Conservation (phyloP, 2,113 vertebrate species). For the Notothenia rossii region DNA sequence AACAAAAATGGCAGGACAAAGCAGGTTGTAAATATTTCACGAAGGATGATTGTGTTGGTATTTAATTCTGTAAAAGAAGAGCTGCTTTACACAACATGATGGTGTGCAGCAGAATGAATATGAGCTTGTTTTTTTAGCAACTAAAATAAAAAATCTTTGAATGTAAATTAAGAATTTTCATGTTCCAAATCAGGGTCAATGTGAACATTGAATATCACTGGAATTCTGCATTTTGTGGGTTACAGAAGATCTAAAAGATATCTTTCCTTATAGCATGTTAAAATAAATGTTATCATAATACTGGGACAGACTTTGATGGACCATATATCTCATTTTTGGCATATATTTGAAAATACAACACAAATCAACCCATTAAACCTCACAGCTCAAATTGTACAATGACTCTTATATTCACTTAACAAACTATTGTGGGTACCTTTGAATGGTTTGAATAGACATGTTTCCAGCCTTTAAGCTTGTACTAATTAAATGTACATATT, state of each 20-base stretch:
- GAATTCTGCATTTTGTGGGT: background rate
- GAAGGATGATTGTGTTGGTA: conserved; percentile 8
- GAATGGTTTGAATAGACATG: background rate
- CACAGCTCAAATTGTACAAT: background rate
- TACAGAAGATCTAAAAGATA: background rate
- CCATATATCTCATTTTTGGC: background rate
- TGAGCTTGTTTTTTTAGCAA: background rate
- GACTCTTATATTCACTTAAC: background rate
- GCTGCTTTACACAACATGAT: background rate
- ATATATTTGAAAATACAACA: conserved; percentile 4
- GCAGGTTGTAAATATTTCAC: conserved; percentile 30
- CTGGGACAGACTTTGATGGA: background rate
- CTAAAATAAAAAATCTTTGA: background rate
- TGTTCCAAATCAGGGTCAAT: background rate
- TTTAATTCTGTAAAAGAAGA: conserved; percentile 19
- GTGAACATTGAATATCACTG: background rate
- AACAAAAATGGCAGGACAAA: background rate
- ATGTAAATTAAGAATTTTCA: background rate
- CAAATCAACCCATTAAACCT: conserved; percentile 6
- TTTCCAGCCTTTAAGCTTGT: background rate
- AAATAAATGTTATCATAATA: background rate
- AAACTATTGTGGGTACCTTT: conserved; percentile 10
- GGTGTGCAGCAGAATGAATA: background rate
- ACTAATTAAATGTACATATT: conserved; percentile 13
- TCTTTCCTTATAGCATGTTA: background rate